Conservation (phyloP, 2,888 invertebrate genomes). For the Eupithecia dodoneata region DNA sequence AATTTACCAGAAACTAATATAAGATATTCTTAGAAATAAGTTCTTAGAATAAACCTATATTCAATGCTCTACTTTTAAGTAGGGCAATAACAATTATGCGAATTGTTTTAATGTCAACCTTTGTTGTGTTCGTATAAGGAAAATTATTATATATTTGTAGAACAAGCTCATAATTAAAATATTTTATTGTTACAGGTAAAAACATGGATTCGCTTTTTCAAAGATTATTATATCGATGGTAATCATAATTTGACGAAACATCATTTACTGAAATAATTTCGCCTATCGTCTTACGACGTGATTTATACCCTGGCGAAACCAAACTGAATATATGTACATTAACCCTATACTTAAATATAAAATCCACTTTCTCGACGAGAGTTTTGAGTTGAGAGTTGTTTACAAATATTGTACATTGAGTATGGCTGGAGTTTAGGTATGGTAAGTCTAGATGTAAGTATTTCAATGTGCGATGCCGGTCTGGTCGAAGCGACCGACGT, state of each 20-base stretch:
- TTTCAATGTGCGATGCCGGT: no score
- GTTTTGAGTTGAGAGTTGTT: no score
- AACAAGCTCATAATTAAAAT: not conserved
- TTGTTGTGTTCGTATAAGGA: conserved; percentile 31
- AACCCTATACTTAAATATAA: no score
- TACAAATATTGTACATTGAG: no score
- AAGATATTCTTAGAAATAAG: not conserved
- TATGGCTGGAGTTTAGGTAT: no score
- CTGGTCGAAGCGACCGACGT: no score
- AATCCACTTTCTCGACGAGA: no score
- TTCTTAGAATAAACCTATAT: conserved; percentile 6
- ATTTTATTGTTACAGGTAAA: conserved; percentile 38
- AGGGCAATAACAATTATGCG: conserved; percentile 47
- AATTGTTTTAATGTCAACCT: conserved; percentile 37
- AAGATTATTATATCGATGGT: not conserved
- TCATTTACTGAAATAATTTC: not conserved
- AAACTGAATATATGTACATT: no score
- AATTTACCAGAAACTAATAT: no score
- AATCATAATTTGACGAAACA: not conserved
- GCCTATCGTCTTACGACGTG: no score
- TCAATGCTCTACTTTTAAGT: conserved; percentile 48
- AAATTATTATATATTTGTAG: conserved; percentile 4
- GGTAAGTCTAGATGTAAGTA: not conserved
- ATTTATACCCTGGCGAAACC: no score
- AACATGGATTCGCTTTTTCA: not conserved